phyloP scores from a whole-genome alignment of 2,113 vertebrate species.

The Cyanoderma ruficeps region DNA sequence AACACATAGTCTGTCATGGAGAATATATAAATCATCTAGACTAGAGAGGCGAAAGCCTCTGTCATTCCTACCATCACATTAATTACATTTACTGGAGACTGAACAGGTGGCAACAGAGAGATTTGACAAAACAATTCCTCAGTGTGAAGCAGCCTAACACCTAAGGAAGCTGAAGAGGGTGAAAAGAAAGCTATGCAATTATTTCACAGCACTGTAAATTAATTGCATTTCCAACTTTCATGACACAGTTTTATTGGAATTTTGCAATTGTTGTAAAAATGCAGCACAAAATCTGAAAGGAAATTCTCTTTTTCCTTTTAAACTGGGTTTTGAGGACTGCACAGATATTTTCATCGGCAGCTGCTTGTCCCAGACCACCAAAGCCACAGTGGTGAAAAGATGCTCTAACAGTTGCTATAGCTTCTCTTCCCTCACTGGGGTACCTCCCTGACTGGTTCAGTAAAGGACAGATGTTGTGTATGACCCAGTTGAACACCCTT shows the following conservation, averaged over 20 bases:
- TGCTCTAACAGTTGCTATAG: background rate
- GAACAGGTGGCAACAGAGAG: background rate
- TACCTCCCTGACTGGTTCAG: background rate
- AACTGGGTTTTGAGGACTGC: background rate
- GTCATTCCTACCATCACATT: background rate
- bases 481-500: constrained; percentile 9
- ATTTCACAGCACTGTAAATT: background rate
- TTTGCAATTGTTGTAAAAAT: background rate
- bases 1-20: background rate
- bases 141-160: background rate
- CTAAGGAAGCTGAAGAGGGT: background rate
- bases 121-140: background rate
- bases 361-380: background rate
- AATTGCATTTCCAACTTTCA: background rate
- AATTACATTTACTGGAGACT: background rate
- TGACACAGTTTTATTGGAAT: background rate
- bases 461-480: constrained; percentile 6
- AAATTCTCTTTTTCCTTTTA: background rate
- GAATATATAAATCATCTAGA: background rate
- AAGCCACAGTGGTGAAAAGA: background rate
- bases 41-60: background rate
- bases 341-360: fast-evolving
- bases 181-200: background rate
- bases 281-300: background rate
- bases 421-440: background rate